These are phyloP conservation scores for Anoplius nigerrimus DNA, from an alignment of 2,888 invertebrate genomes.

Conservation along the genomic window DNA sequence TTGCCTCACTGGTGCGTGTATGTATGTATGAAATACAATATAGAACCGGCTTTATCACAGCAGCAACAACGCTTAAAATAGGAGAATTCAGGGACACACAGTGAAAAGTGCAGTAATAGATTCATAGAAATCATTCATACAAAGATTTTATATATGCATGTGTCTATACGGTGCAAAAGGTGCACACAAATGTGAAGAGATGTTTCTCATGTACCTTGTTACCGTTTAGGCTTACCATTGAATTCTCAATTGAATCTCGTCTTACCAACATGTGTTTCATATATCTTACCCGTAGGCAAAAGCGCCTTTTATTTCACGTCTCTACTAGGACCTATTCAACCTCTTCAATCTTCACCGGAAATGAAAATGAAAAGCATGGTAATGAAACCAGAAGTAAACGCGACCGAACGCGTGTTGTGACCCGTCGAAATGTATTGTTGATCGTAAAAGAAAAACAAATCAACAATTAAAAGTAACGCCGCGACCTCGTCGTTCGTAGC, in stretches of 20 bases:
- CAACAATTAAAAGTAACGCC: not conserved
- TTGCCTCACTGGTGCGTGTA: no score
- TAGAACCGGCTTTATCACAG: no score
- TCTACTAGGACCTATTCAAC: no score
- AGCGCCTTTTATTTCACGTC: no score
- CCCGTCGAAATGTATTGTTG: not conserved
- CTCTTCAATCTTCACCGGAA: not conserved
- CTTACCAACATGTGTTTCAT: slow-evolving; percentile 6
- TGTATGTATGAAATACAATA: no score
- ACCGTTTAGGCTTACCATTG: not conserved
- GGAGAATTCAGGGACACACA: no score
- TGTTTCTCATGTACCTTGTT: slow-evolving; percentile 21
- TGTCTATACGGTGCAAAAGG: not conserved
- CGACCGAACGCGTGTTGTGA: not conserved
- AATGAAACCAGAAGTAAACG: not conserved
- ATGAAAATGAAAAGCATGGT: not conserved
- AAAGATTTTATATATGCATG: not conserved
- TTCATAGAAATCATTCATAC: no score
- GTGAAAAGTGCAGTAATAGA: slow-evolving; percentile 7
- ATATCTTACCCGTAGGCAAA: no score
- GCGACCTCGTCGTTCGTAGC: slow-evolving; percentile 14
- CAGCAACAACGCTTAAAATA: no score
- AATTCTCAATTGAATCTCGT: slow-evolving; percentile 14
- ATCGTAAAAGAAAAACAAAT: not conserved
- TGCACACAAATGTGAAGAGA: not conserved